Percentiles rank a stretch among this genome's conserved stretches.
Evolutionary conservation across 2,113 vertebrate species (phyloP).

Genomic region (Capreolus pygargus): DNA sequence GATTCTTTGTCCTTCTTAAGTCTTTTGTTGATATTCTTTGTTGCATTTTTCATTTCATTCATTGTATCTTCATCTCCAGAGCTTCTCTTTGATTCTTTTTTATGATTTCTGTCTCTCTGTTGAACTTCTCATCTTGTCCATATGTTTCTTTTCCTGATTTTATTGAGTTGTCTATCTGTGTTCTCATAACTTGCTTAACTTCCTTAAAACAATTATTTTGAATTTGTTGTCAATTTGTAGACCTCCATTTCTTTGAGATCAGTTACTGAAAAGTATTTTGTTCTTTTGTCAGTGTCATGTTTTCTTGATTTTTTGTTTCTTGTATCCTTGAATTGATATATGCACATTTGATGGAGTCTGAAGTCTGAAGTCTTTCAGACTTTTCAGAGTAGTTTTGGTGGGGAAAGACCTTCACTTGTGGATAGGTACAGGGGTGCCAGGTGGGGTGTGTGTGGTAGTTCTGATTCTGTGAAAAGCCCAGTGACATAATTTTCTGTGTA

Average conservation of each 20-base stretch:
- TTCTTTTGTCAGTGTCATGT: background rate
- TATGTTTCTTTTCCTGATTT: background rate
- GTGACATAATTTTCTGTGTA: background rate
- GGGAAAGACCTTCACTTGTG: background rate
- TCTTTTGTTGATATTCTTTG: background rate
- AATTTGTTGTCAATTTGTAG: background rate
- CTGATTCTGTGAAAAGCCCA: background rate
- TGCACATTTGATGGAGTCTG: background rate
- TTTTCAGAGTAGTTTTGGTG: background rate
- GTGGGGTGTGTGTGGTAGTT: fast-evolving
- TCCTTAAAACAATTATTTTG: background rate
- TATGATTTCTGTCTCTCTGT: background rate
- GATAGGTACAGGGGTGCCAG: background rate
- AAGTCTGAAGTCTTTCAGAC: background rate
- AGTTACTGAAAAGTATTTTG: background rate
- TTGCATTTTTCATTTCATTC: background rate
- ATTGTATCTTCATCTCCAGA: background rate
- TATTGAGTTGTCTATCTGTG: background rate
- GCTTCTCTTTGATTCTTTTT: background rate
- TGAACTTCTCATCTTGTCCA: background rate
- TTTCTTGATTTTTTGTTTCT: background rate
- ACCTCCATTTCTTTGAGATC: background rate
- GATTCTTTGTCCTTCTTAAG: background rate
- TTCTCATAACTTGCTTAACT: background rate
- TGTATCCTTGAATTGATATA: background rate